A percentile compares a stretch with the other conserved stretches of the same genome.
phyloP scores from a whole-genome alignment of 1,140 invertebrate genomes.

The Drosophila ananassae region DNA sequence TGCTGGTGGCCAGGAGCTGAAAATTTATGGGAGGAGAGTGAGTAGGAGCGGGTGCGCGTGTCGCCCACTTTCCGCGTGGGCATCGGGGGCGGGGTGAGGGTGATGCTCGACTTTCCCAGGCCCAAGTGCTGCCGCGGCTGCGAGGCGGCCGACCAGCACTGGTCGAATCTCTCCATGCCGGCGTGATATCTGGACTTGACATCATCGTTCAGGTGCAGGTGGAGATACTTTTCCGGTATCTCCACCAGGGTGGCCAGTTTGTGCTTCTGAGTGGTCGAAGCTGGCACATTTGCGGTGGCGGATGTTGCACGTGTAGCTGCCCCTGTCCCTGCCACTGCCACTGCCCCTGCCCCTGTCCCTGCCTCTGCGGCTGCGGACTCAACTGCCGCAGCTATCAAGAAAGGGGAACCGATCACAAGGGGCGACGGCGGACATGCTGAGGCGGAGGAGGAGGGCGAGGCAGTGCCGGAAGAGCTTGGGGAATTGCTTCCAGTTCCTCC shows the following conservation, averaged over 20 bases:
- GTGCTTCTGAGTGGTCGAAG: conserved; percentile 45
- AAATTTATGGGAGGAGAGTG: conserved; percentile 81
- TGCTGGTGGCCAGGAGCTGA: conserved; percentile 49
- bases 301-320: conserved; percentile 1
- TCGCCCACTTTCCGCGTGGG: conserved; percentile 69
- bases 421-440: background rate
- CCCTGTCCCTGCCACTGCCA: no score
- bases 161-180: no score
- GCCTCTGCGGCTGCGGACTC: no score
- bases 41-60: conserved; percentile 67
- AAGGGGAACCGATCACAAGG: background rate
- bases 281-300: conserved; percentile 2
- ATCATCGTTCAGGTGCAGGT: background rate
- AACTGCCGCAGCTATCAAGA: background rate
- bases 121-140: conserved; percentile 4
- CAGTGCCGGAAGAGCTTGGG: background rate
- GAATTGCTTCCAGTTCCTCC: conserved; percentile 1
- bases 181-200: no score
- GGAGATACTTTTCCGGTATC: conserved; percentile 41
- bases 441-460: background rate
- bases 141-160: background rate
- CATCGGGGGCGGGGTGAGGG: conserved; percentile 75
- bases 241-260: conserved; percentile 36
- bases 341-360: no score
- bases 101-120: conserved; percentile 48